Percentiles rank a stretch among this genome's conserved stretches.
Evolutionary conservation across 2,113 vertebrate species (phyloP).

Genomic region (Apteryx owenii): DNA sequence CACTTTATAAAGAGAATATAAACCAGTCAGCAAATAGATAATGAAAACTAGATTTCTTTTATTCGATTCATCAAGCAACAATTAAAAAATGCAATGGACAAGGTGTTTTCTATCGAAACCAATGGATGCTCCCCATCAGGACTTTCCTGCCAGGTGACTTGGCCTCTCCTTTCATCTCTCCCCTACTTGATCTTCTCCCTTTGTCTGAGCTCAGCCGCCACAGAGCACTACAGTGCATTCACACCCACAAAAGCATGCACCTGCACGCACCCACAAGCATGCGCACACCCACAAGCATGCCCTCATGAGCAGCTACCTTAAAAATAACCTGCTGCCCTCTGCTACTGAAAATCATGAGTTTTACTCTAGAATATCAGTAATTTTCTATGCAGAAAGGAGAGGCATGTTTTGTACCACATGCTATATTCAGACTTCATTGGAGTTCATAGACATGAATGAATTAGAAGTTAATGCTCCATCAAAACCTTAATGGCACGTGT

Average conservation of each 20-base stretch:
- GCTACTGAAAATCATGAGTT: not conserved
- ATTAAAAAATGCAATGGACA: not conserved
- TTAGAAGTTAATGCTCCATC: no score
- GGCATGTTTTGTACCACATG: not conserved
- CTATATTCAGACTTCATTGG: not conserved
- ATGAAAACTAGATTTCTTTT: not conserved
- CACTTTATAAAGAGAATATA: not conserved
- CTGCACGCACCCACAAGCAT: not conserved
- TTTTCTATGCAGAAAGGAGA: not conserved
- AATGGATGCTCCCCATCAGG: not conserved
- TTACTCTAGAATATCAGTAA: not conserved
- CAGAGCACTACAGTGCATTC: not conserved
- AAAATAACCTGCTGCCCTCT: not conserved
- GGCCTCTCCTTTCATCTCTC: not conserved
- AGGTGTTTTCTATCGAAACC: not conserved
- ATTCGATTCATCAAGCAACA: not conserved
- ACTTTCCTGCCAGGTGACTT: not conserved
- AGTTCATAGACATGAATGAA: no score
- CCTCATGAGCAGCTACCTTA: not conserved
- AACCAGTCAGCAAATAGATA: not conserved
- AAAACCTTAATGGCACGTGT: no score
- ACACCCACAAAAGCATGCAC: no score
- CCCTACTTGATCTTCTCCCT: not conserved
- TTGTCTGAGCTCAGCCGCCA: not conserved
- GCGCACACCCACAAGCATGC: not conserved